Conservation (phyloP, 2,797 vertebrate species). For the Calcarius lapponicus region DNA sequence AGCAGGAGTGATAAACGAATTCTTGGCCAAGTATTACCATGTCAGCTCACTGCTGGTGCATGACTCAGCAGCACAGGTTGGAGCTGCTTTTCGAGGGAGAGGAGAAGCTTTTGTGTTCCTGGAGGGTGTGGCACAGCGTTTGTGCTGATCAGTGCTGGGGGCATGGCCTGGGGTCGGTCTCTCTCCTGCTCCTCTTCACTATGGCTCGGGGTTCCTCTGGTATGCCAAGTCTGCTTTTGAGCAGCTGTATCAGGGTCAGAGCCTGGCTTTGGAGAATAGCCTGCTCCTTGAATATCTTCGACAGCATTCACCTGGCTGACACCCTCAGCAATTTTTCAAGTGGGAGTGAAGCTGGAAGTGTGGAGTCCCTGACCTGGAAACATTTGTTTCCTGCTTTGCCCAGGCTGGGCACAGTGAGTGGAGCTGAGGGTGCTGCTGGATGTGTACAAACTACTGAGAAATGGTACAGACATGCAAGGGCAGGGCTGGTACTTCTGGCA, state of each 20-base stretch:
- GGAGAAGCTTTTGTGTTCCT: neutral
- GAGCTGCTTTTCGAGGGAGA: neutral
- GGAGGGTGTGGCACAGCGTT: neutral
- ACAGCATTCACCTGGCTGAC: neutral
- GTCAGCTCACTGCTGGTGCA: neutral
- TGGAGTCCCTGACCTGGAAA: neutral
- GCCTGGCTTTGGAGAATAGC: neutral
- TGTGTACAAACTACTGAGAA: neutral
- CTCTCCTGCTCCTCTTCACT: neutral
- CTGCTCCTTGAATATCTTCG: neutral
- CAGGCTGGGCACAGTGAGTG: neutral
- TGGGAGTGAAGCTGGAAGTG: neutral
- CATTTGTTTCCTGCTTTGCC: neutral
- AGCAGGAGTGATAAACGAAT: neutral
- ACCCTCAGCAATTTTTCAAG: neutral
- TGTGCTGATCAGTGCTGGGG: neutral
- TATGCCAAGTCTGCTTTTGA: neutral
- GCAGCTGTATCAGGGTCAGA: neutral
- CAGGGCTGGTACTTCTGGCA: neutral
- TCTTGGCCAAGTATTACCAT: neutral
- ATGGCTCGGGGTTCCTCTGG: neutral
- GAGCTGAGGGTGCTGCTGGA: neutral
- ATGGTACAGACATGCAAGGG: neutral
- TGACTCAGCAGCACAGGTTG: neutral
- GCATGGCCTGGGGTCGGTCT: accelerated